These are phyloP conservation scores for Triplophysa siluroides DNA, from an alignment of 2,113 vertebrate species.

Conservation along the genomic window DNA sequence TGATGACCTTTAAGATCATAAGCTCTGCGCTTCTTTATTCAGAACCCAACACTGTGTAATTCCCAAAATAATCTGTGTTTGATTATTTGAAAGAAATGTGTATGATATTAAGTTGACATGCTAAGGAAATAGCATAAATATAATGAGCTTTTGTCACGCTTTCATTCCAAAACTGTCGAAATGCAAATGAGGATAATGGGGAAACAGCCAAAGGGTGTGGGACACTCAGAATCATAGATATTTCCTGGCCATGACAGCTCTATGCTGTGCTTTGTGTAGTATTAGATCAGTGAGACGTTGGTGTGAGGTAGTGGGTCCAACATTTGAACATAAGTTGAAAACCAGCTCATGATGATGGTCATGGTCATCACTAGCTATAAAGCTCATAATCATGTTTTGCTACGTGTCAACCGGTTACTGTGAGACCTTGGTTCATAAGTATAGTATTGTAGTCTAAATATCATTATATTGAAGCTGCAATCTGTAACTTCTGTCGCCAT, in stretches of 20 bases:
- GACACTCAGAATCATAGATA: constrained; percentile 21
- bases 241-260: constrained; percentile 45
- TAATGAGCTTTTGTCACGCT: constrained; percentile 13
- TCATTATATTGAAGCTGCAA: too few relatives aligned
- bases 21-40: not conserved
- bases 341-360: too few relatives aligned
- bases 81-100: not conserved
- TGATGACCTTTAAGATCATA: not conserved
- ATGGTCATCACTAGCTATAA: too few relatives aligned
- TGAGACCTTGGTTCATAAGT: too few relatives aligned
- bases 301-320: not conserved
- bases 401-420: too few relatives aligned
- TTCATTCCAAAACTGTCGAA: constrained; percentile 1
- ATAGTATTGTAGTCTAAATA: too few relatives aligned
- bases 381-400: too few relatives aligned
- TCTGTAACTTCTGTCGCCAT: too few relatives aligned
- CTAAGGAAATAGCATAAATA: not conserved
- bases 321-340: too few relatives aligned
- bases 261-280: constrained; percentile 40
- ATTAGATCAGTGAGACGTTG: constrained; percentile 9
- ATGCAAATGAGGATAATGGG: not conserved
- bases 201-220: constrained; percentile 38
- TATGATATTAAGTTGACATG: constrained; percentile 5
- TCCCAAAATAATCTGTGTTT: not conserved
- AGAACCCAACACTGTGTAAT: not conserved